Percentiles rank a stretch among this genome's conserved stretches.
These are phyloP conservation scores for Torymus tubicola DNA, from an alignment of 2,888 invertebrate genomes.

Conservation along the genomic window DNA sequence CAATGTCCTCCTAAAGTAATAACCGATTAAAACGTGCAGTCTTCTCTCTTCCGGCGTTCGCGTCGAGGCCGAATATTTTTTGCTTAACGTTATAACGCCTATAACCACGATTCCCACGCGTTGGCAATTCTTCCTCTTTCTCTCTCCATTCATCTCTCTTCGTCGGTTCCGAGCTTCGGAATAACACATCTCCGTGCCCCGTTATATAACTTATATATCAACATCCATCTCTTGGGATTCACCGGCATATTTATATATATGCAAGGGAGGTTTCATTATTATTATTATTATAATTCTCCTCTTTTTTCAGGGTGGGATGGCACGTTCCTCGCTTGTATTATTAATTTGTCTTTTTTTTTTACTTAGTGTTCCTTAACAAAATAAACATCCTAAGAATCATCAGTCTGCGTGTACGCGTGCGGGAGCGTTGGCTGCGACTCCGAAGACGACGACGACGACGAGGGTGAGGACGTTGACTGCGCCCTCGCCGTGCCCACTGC, in stretches of 20 bases:
- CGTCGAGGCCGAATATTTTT: constrained; percentile 8
- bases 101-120: constrained; percentile 1
- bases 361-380: constrained; percentile 60
- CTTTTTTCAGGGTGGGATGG: constrained; percentile 6
- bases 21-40: constrained; percentile 57
- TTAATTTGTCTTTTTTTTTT: too few relatives aligned
- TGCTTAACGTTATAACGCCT: background rate
- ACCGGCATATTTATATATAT: background rate
- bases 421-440: constrained; percentile 15
- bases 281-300: too few relatives aligned
- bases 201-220: too few relatives aligned
- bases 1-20: constrained; percentile 10
- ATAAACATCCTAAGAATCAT: constrained; percentile 74
- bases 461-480: constrained; percentile 16
- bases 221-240: too few relatives aligned
- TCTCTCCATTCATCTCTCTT: too few relatives aligned
- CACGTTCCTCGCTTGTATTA: constrained; percentile 41
- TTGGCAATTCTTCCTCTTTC: background rate
- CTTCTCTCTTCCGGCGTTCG: constrained; percentile 56
- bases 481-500: background rate
- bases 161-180: too few relatives aligned
- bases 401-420: constrained; percentile 63
- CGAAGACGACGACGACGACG: constrained; percentile 14
- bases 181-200: background rate
- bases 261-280: too few relatives aligned